phyloP scores from a whole-genome alignment of 2,888 invertebrate genomes.

The Noctua pronuba region DNA sequence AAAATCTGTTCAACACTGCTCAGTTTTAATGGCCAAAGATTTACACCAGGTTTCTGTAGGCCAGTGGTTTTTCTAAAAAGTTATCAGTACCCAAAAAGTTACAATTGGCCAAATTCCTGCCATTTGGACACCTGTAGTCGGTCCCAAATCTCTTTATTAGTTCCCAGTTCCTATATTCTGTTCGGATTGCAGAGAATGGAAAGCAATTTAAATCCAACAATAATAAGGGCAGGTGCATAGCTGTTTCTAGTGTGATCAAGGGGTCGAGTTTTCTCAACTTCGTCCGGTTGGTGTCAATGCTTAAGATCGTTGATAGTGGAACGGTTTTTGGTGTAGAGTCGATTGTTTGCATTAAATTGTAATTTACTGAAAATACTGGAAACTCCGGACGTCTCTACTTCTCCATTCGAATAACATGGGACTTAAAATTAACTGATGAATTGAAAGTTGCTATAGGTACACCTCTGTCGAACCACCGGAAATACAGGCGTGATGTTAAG shows the following conservation, averaged over 20 bases:
- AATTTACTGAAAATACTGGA: neutral
- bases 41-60: neutral
- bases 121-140: no score
- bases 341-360: neutral
- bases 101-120: neutral
- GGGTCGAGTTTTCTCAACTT: constrained; percentile 14
- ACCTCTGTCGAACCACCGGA: neutral
- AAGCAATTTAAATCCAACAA: neutral
- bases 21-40: neutral
- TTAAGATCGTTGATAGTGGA: constrained; percentile 16
- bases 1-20: neutral
- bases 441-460: neutral
- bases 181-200: constrained; percentile 1
- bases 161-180: neutral
- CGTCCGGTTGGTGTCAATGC: neutral
- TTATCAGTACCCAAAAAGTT: neutral
- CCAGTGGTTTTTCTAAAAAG: neutral
- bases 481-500: no score
- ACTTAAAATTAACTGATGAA: neutral
- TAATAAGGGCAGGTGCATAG: constrained; percentile 10
- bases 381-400: neutral
- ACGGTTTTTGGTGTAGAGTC: neutral
- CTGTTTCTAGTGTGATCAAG: neutral
- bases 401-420: neutral
- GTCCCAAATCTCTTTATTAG: neutral